These are phyloP conservation scores for Teinopalpus imperialis DNA, from an alignment of 2,888 invertebrate genomes.

Conservation along the genomic window DNA sequence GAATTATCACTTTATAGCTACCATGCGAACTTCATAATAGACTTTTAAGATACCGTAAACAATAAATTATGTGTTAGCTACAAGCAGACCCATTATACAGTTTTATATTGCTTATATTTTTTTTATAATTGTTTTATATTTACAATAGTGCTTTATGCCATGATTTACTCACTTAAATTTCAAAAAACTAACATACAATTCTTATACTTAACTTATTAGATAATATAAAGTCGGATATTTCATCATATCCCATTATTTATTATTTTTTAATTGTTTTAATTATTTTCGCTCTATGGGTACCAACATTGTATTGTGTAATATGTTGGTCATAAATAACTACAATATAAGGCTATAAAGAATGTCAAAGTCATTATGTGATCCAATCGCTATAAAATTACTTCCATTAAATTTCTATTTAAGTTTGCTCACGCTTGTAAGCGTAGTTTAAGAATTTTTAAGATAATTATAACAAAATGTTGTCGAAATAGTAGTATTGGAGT, in stretches of 20 bases:
- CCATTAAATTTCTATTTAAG: not conserved
- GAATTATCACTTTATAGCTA: conserved; percentile 40
- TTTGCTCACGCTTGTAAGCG: not conserved
- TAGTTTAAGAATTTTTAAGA: too few relatives aligned
- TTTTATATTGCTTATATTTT: too few relatives aligned
- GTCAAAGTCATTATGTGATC: not conserved
- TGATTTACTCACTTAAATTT: too few relatives aligned
- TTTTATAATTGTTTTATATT: too few relatives aligned
- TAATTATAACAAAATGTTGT: not conserved
- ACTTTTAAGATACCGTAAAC: conserved; percentile 34
- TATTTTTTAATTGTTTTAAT: too few relatives aligned
- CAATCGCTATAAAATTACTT: not conserved
- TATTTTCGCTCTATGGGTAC: too few relatives aligned
- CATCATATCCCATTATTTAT: too few relatives aligned
- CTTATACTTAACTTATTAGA: too few relatives aligned
- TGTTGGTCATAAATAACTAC: not conserved
- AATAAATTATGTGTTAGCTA: conserved; percentile 29
- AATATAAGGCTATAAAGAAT: not conserved
- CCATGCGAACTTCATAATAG: conserved; percentile 33
- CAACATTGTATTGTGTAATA: not conserved
- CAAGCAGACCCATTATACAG: conserved; percentile 18
- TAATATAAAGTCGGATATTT: too few relatives aligned
- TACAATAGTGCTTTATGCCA: too few relatives aligned
- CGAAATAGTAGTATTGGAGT: too few relatives aligned
- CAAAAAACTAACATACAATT: too few relatives aligned